Evolutionary conservation across 2,888 invertebrate species (phyloP).

Genomic region (Hypercompe scribonia): DNA sequence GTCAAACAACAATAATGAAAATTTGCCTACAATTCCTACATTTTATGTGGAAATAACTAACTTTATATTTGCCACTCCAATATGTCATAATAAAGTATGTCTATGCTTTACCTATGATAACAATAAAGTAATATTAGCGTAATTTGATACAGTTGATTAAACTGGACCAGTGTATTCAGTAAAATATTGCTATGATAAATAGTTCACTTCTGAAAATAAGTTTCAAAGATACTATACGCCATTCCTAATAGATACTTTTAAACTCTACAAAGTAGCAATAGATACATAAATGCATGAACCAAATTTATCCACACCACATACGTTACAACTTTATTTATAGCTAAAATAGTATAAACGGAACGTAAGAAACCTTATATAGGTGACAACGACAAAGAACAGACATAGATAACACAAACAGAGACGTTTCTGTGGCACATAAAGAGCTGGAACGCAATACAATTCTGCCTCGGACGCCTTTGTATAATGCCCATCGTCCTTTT

Average conservation of each 20-base stretch:
- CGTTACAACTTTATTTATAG: constrained; percentile 45
- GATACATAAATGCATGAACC: constrained; percentile 3
- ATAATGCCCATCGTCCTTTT: constrained; percentile 78
- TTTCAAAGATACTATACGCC: neutral
- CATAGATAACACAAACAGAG: constrained; percentile 62
- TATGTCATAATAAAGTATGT: no score
- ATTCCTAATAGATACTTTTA: neutral
- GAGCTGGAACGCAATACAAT: constrained; percentile 74
- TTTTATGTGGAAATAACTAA: no score
- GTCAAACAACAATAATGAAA: neutral
- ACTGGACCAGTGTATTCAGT: no score
- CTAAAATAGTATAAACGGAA: constrained; percentile 49
- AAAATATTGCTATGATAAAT: no score
- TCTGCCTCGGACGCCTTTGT: constrained; percentile 76
- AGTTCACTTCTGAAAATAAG: no score
- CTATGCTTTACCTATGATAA: no score
- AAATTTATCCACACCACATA: constrained; percentile 16
- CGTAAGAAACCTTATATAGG: constrained; percentile 60
- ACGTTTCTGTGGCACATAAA: constrained; percentile 71
- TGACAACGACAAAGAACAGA: constrained; percentile 72
- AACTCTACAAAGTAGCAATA: neutral
- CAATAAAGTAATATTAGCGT: no score
- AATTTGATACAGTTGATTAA: no score
- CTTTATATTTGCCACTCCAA: no score
- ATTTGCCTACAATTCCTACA: neutral